Percentiles rank a stretch among this genome's conserved stretches.
Evolutionary conservation across 2,888 invertebrate genomes (phyloP).

Genomic region (Hedya salicella): DNA sequence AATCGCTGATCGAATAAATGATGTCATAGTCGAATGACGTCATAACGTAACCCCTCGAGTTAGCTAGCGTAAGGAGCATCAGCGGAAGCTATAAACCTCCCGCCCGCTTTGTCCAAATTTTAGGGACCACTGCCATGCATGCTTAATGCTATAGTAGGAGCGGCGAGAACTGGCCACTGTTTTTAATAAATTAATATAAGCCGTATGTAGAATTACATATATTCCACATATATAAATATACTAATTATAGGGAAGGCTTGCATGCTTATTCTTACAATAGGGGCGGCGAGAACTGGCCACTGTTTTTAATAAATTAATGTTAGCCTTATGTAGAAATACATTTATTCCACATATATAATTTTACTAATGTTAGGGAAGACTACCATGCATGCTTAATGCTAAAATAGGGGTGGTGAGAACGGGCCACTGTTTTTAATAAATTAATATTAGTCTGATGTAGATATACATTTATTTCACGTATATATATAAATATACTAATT

Average conservation of each 20-base stretch:
- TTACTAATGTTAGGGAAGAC: constrained; percentile 53
- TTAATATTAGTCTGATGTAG: too few species aligned
- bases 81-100: constrained; percentile 58
- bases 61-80: constrained; percentile 36
- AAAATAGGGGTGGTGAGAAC: constrained; percentile 19
- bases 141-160: constrained; percentile 41
- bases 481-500: too few species aligned
- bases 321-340: too few species aligned
- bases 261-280: constrained; percentile 44
- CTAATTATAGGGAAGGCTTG: constrained; percentile 52
- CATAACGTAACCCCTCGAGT: constrained; percentile 4
- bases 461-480: too few species aligned
- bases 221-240: too few species aligned
- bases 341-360: too few species aligned
- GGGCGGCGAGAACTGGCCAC: constrained; percentile 12
- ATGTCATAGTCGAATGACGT: constrained; percentile 2
- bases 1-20: not conserved
- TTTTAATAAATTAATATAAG: too few species aligned
- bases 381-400: constrained; percentile 47
- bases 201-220: too few species aligned
- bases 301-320: not conserved
- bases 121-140: constrained; percentile 49
- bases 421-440: not conserved
- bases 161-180: constrained; percentile 16
- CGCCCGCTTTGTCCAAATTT: constrained; percentile 54